Conservation (phyloP, 2,113 vertebrate genomes). For the Prunella fulvescens region DNA sequence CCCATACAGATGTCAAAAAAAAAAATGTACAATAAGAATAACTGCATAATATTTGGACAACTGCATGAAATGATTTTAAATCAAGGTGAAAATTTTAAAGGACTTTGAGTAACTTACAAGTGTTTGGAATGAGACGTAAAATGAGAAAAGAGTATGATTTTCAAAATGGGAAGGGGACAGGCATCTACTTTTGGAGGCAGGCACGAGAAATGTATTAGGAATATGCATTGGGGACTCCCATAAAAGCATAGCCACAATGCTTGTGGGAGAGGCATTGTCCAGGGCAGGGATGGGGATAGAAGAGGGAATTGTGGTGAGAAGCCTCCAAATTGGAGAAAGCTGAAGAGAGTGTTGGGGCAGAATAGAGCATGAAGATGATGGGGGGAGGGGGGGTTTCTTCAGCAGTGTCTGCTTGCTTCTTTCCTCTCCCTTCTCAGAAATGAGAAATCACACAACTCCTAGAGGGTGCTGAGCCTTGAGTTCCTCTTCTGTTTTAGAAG, state of each 20-base stretch:
- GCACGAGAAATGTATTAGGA: background rate
- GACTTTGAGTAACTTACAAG: background rate
- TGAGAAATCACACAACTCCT: background rate
- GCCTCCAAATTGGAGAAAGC: background rate
- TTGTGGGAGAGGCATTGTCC: background rate
- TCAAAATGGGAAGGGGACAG: fast-evolving
- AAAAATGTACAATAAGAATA: background rate
- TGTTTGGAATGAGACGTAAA: background rate
- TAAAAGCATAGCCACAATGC: fast-evolving
- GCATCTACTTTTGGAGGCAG: background rate
- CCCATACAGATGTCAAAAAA: background rate
- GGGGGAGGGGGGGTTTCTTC: background rate
- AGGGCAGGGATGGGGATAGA: background rate
- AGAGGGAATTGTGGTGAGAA: background rate
- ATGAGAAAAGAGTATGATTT: background rate
- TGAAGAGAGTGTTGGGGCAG: background rate
- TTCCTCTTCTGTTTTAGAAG: background rate
- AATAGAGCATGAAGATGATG: background rate
- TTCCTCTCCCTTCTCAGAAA: background rate
- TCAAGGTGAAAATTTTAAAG: background rate
- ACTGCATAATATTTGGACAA: background rate
- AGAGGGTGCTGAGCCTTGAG: background rate
- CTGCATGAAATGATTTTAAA: background rate
- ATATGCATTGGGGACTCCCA: background rate
- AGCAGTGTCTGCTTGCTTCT: background rate